Evolutionary conservation across 2,113 vertebrate genomes (phyloP).

Genomic region (zebrafish (Danio rerio)): DNA sequence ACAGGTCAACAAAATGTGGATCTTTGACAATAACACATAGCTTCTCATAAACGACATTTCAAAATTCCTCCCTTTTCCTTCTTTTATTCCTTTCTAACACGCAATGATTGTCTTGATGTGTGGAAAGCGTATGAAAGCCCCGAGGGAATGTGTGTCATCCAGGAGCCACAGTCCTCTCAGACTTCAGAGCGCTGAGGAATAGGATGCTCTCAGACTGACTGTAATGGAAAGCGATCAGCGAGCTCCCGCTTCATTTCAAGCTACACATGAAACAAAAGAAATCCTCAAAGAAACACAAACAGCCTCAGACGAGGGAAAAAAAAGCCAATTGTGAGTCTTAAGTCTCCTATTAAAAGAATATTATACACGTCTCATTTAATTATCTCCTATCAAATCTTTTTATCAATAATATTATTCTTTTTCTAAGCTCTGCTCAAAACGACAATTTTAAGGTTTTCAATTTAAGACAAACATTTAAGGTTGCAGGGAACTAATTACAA

Average conservation of each 20-base stretch:
- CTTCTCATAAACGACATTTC: background rate
- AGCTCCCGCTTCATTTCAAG: constrained; percentile 62
- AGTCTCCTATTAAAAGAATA: background rate
- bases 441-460: too few relatives aligned
- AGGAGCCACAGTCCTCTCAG: constrained; percentile 33
- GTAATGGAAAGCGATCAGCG: constrained; percentile 65
- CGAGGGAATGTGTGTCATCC: constrained; percentile 46
- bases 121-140: constrained; percentile 32
- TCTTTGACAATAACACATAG: background rate
- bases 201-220: constrained; percentile 23
- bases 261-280: constrained; percentile 55
- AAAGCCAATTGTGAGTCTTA: background rate
- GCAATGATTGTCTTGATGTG: constrained; percentile 48
- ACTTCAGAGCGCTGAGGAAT: constrained; percentile 46
- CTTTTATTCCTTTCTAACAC: background rate
- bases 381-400: background rate
- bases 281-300: constrained; percentile 62
- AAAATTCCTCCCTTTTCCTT: background rate
- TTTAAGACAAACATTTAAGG: background rate
- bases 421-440: background rate
- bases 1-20: constrained; percentile 27
- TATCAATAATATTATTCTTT: background rate
- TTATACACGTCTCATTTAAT: background rate
- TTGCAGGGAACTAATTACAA: background rate
- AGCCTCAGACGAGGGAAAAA: constrained; percentile 14